Base-by-base conservation (phyloP, 2,113 vertebrate genomes). In the Chascanopsetta lugubris region DNA sequence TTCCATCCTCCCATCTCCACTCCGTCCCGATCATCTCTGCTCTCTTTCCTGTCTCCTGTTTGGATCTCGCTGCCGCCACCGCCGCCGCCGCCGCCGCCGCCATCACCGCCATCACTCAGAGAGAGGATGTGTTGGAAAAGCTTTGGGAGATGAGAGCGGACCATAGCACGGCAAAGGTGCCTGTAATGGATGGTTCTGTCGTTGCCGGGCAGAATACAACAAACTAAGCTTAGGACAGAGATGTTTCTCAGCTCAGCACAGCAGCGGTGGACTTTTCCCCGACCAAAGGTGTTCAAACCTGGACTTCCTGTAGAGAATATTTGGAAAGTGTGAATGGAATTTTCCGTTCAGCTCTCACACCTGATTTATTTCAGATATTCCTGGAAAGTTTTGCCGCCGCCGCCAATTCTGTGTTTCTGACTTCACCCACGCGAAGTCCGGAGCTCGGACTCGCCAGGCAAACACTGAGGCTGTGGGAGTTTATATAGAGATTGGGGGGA, bases 281-380 rank as follows among this genome's bases (percentile, higher is more conserved):
- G 70, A 79, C 82, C 77, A 70, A 75, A 80, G 78, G 79, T 87
- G 81, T 81, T 82, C 80, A 82, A 80, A 34, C 53, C 68, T 84
- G 62, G 72, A 75, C 72, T 80, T 77, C 56, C 66, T 55, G 48
- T 72, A 49, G 62, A 61, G 69, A 75, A 84, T 72, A 72, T 86
- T 90, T 91, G 86, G 87, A 86, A 79, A 76, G 79, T 34, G 62
- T 66, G 86, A 47, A 64, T 85, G 87, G 87, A 88, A 84, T 73
- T 90, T 90, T 90, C 89, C 89, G 51, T 72, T 83, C 68, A 42
- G 82, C 87, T 54, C 84, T 91, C 86, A 89, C 86, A 93, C 89
- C 88, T 91, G 90, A 91, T 91, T 91, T 91, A 88, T 90, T 80
- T 90, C 83, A 90, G 83, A 87, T 88, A 84, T 87, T 90, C 88